Evolutionary conservation across 2,797 vertebrate species (phyloP).

Genomic region (Adrianichthys oophorus): DNA sequence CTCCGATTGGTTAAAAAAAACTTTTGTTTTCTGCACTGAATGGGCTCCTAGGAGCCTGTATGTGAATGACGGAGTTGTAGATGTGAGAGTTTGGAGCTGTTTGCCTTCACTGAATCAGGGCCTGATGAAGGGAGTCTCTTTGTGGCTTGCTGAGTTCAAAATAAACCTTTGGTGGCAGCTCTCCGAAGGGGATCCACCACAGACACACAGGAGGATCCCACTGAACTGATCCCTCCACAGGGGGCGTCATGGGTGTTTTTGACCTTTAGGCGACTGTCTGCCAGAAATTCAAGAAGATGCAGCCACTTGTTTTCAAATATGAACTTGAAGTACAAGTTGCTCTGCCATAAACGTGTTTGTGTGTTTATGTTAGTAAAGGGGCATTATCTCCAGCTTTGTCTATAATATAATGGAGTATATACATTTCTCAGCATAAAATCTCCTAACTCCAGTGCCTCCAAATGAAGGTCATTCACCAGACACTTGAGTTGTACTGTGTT

Average conservation of each 20-base stretch:
- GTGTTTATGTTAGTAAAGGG: not conserved
- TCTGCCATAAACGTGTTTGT: not conserved
- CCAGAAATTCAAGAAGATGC: slow-evolving; percentile 44
- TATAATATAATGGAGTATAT: no score
- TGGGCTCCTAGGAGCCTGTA: slow-evolving; percentile 28
- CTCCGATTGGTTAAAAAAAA: slow-evolving; percentile 17
- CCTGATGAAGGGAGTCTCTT: slow-evolving; percentile 62
- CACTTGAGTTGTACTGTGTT: no score
- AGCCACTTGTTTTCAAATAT: slow-evolving; percentile 28
- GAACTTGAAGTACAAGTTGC: slow-evolving; percentile 5
- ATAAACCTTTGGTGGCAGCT: slow-evolving; percentile 61
- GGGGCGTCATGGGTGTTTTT: slow-evolving; percentile 54
- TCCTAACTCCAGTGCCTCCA: no score
- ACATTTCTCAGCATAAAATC: no score
- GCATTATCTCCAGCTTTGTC: not conserved
- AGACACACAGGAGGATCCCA: slow-evolving; percentile 38
- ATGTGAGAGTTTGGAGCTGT: slow-evolving; percentile 31
- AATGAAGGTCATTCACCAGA: no score
- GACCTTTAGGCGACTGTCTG: slow-evolving; percentile 75
- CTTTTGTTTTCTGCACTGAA: slow-evolving; percentile 12
- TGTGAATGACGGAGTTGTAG: slow-evolving; percentile 38
- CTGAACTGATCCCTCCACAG: slow-evolving; percentile 53
- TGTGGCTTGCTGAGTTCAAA: slow-evolving; percentile 80
- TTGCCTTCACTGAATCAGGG: slow-evolving; percentile 49
- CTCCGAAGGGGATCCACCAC: slow-evolving; percentile 51